Evolutionary conservation across 2,113 vertebrate genomes (phyloP), one percentile per base, ranked within the genome.

Genomic region (Myocastor coypus): DNA sequence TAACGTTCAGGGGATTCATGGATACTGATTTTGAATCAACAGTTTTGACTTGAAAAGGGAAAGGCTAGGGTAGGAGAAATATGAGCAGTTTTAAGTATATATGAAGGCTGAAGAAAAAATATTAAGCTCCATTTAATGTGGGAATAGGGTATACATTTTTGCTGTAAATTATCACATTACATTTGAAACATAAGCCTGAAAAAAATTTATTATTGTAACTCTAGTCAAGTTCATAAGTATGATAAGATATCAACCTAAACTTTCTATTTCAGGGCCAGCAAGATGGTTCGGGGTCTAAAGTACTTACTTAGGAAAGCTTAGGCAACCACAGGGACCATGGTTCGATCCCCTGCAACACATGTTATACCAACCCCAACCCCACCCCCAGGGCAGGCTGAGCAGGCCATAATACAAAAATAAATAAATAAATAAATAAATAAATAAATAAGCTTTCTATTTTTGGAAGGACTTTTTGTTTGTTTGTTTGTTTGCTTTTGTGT

Each of bases 71-170:
- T 28, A 1, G 26, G 46, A 73, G 71, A 28, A 91, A 9, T 11
- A 66, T 87, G 42, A 89, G 34, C 59, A 40, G 32, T 89, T 91
- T 85, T 57, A 85, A 71, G 10, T 87, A 78, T 46, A 42, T 93
- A 80, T 91, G 69, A 59, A 81, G 34, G 57, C 69, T 91, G 75
- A 93, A 64, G 14, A 84, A 87, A 37, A 40, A 57, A 30, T 81
- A 50, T 32, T 84, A 69, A 55, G 32, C 8, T 92, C 37, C 57
- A 84, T 91, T 87, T 84, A 66, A 85, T 63, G 75, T 91, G 57
- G 59, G 34, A 61, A 85, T 55, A 42, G 5, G 13, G 11, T 50
- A 40, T 22, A 11, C 80, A 77, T 80, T 92, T 92, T 91, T 87
- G 82, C 81, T 82, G 7, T 69, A 40, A 93, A 7, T 89, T 88